Evolutionary conservation across 1,140 invertebrate species (phyloP).

Genomic region (Caenorhabditis inopinata): DNA sequence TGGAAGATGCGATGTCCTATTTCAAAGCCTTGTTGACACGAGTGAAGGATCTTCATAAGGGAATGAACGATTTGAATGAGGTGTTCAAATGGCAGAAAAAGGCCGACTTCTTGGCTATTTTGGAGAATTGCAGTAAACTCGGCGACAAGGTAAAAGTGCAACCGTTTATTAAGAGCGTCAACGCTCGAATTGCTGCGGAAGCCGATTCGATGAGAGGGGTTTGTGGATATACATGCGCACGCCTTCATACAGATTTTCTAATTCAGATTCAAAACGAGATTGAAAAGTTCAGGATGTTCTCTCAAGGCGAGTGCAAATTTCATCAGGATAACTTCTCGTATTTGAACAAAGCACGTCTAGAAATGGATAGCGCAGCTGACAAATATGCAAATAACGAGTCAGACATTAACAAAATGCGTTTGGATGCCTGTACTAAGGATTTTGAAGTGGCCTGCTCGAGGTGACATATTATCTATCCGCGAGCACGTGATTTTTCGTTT

Average conservation of each 20-base stretch:
- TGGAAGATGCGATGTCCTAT: background rate
- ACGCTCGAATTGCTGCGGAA: background rate
- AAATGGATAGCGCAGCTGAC: background rate
- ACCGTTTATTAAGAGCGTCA: background rate
- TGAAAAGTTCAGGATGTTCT: conserved; percentile 1
- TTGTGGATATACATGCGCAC: background rate
- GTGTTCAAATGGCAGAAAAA: conserved; percentile 6
- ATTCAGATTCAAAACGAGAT: background rate
- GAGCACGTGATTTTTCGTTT: background rate
- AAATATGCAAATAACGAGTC: background rate
- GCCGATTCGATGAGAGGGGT: background rate
- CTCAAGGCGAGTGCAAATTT: background rate
- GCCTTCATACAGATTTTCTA: background rate
- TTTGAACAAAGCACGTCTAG: background rate
- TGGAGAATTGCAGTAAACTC: background rate
- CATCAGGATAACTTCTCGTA: background rate
- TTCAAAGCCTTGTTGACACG: background rate
- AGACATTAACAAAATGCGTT: background rate
- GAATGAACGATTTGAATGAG: background rate
- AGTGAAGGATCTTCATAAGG: conserved; percentile 3
- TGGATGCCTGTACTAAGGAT: background rate
- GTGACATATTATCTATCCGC: background rate
- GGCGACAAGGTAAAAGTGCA: background rate
- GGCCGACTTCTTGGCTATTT: background rate
- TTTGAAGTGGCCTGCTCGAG: background rate